Conservation (phyloP, 2,888 invertebrate species). For the Ferdinandea cuprea region DNA sequence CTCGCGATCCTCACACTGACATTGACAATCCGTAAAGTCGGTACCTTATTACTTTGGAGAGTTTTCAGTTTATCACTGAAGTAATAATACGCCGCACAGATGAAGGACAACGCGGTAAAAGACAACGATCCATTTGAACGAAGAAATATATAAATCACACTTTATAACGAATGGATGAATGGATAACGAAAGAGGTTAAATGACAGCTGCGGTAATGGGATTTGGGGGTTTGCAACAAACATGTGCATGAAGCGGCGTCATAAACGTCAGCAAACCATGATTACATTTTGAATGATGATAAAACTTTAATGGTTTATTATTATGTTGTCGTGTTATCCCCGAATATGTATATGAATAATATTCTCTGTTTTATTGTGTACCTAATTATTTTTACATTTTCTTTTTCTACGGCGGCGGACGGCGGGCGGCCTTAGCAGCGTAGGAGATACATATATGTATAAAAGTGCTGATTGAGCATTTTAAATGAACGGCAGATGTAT, state of each 20-base stretch:
- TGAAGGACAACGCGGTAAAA: not conserved
- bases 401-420: constrained; percentile 6
- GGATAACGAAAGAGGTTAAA: constrained; percentile 13
- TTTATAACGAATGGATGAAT: constrained; percentile 16
- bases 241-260: constrained; percentile 22
- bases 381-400: constrained; percentile 61
- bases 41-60: constrained; percentile 40
- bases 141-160: constrained; percentile 4
- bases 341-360: constrained; percentile 32
- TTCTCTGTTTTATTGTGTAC: constrained; percentile 29
- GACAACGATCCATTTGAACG: not conserved
- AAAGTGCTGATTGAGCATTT: constrained; percentile 69
- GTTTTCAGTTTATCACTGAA: constrained; percentile 26
- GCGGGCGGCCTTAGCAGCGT: not conserved
- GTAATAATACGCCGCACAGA: not conserved
- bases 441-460: constrained; percentile 28
- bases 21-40: constrained; percentile 17
- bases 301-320: constrained; percentile 72
- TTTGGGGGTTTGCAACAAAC: constrained; percentile 20
- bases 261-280: constrained; percentile 54
- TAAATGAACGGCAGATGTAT: constrained; percentile 60
- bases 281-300: constrained; percentile 71
- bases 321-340: constrained; percentile 67
- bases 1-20: constrained; percentile 15
- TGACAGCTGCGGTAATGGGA: constrained; percentile 64